Percentiles rank a stretch among this genome's conserved stretches.
phyloP scores from a whole-genome alignment of 2,888 invertebrate genomes.

The Pinctada fucata region DNA sequence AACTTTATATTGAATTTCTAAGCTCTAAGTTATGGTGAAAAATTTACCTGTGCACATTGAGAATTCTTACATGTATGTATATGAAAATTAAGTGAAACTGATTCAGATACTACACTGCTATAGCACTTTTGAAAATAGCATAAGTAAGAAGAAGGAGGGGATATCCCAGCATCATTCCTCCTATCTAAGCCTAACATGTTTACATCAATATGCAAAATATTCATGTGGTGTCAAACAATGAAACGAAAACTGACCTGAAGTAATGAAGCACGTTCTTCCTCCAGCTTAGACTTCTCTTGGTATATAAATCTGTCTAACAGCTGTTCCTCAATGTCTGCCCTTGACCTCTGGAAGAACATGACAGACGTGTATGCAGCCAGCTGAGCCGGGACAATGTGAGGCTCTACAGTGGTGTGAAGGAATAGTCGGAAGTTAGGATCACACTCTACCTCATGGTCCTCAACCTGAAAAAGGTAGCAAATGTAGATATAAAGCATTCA shows the following conservation, averaged over 20 bases:
- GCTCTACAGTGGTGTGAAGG: constrained; percentile 74
- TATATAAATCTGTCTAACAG: constrained; percentile 74
- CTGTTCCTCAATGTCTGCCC: constrained; percentile 72
- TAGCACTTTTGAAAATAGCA: too few species aligned
- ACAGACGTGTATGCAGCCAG: constrained; percentile 73
- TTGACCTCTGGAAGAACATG: constrained; percentile 72
- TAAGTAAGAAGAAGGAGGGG: too few species aligned
- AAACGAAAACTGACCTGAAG: constrained; percentile 61
- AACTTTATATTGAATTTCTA: neutral
- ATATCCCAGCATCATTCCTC: too few species aligned
- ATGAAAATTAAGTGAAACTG: too few species aligned
- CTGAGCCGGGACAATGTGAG: constrained; percentile 70
- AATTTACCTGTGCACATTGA: neutral
- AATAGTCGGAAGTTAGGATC: constrained; percentile 75
- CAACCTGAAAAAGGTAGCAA: constrained; percentile 61
- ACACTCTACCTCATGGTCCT: constrained; percentile 77
- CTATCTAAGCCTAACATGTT: too few species aligned
- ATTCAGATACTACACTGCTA: too few species aligned
- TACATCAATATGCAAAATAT: too few species aligned
- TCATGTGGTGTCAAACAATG: too few species aligned
- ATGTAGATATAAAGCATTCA: too few species aligned
- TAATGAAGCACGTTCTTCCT: constrained; percentile 72
- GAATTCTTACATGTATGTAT: too few species aligned
- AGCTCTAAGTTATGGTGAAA: neutral
- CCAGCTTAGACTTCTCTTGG: constrained; percentile 75